Conservation (phyloP, 2,113 vertebrate species). For the Falcunculus frontatus region DNA sequence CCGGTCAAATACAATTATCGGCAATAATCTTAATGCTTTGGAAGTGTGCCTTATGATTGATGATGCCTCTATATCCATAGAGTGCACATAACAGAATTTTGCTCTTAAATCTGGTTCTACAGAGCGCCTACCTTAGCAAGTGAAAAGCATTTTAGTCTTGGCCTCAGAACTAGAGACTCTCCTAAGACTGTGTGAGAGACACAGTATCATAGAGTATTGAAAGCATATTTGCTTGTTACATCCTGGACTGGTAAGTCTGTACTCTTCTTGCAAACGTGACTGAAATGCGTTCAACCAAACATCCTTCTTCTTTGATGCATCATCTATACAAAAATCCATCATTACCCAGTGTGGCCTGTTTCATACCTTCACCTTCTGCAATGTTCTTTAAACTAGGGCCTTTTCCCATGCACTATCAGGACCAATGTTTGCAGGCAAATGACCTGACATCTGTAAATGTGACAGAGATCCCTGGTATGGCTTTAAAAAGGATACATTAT, state of each 20-base stretch:
- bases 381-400: neutral
- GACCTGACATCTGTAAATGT: neutral
- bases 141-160: neutral
- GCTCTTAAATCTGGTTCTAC: neutral
- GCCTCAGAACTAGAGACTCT: neutral
- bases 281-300: neutral
- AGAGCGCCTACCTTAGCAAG: neutral
- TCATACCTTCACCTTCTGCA: neutral
- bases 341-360: neutral
- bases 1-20: neutral
- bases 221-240: neutral
- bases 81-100: neutral
- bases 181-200: neutral
- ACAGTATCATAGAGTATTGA: neutral
- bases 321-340: neutral
- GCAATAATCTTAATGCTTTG: neutral
- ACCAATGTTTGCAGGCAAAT: neutral
- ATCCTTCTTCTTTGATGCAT: neutral
- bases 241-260: neutral
- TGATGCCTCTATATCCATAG: neutral
- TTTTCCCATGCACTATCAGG: neutral
- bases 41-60: neutral
- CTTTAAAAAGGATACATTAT: neutral
- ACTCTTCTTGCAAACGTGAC: neutral
- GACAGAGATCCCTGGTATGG: neutral